phyloP scores from a whole-genome alignment of 2,113 vertebrate species.

The Odontophorus gujanensis region DNA sequence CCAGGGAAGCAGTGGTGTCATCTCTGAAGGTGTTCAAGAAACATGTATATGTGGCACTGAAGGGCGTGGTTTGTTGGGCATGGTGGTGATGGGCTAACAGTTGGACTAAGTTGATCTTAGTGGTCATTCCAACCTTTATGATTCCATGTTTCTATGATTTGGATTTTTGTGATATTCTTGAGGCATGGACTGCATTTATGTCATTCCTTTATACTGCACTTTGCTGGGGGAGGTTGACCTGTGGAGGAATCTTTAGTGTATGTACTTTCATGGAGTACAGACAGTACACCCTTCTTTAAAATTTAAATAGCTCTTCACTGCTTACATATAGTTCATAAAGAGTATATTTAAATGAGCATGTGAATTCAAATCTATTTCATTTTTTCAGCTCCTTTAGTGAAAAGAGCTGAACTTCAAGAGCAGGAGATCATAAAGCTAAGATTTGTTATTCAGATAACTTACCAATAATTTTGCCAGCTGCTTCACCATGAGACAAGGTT shows the following conservation, averaged over 20 bases:
- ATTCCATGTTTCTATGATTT: no score
- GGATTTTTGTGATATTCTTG: not conserved
- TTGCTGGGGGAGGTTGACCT: not conserved
- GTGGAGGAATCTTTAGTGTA: not conserved
- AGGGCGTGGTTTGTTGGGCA: no score
- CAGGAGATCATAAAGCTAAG: not conserved
- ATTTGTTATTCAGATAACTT: not conserved
- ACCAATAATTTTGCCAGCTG: not conserved
- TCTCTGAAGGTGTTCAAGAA: not conserved
- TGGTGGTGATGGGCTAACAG: no score
- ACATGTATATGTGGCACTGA: not conserved
- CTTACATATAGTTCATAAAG: not conserved
- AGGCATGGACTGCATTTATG: not conserved
- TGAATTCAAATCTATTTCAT: not conserved
- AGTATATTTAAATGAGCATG: not conserved
- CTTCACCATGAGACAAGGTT: not conserved
- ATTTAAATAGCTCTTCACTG: not conserved
- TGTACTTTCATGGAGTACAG: accelerated
- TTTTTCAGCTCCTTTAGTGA: not conserved
- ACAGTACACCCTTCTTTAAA: not conserved
- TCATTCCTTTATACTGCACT: not conserved
- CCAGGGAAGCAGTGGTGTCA: no score
- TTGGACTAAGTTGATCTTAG: no score
- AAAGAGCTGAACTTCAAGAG: not conserved
- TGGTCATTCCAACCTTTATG: no score